Evolutionary conservation across 2,113 vertebrate species (phyloP).

Genomic region (Orthonyx spaldingii): DNA sequence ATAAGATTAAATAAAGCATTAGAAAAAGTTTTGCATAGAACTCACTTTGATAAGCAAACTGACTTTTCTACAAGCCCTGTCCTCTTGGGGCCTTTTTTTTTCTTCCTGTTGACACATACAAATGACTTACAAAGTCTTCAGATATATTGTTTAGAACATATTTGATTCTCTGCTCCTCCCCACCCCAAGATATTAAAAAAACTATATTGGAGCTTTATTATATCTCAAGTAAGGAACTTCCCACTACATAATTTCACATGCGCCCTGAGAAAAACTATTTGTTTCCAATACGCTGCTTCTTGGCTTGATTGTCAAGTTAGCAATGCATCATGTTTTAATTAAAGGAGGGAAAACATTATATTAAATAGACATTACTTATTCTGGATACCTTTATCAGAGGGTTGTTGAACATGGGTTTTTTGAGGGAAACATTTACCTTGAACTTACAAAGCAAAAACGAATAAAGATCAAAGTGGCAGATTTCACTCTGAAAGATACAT

Average conservation of each 20-base stretch:
- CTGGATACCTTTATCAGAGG: not conserved
- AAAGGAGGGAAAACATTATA: not conserved
- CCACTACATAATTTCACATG: not conserved
- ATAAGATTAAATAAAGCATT: not conserved
- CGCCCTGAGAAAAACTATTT: not conserved
- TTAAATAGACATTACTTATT: not conserved
- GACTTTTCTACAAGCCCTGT: not conserved
- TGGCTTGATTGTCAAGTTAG: not conserved
- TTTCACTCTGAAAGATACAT: not conserved
- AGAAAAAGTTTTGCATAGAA: not conserved
- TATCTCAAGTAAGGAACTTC: not conserved
- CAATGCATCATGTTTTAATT: not conserved
- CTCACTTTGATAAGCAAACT: not conserved
- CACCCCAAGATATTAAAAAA: not conserved
- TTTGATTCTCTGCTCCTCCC: not conserved
- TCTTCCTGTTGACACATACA: not conserved
- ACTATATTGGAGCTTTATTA: not conserved
- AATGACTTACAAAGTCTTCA: not conserved
- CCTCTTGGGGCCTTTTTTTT: not conserved
- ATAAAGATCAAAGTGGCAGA: not conserved
- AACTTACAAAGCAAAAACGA: not conserved
- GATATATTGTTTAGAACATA: not conserved
- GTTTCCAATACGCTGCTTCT: not conserved
- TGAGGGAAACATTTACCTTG: not conserved
- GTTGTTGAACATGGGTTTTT: accelerated